Conservation (phyloP, 2,888 invertebrate species). For the Disparrhopalites patrizii region DNA sequence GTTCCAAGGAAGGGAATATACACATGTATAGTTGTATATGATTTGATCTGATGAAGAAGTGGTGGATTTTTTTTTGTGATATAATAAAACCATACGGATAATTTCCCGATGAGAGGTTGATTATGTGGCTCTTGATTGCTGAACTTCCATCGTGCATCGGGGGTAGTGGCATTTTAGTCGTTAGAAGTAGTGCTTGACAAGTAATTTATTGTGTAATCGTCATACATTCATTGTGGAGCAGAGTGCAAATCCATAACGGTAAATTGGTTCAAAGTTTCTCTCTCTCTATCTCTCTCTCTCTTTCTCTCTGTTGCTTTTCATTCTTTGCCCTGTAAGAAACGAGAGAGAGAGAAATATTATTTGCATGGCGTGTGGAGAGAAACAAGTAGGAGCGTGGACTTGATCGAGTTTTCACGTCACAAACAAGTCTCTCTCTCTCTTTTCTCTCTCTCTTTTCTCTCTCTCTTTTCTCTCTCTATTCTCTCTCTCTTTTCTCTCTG, state of each 20-base stretch:
- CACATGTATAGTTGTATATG: background rate
- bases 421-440: background rate
- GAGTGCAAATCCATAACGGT: conserved; percentile 23
- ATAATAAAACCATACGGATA: conserved; percentile 9
- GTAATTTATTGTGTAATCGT: conserved; percentile 9
- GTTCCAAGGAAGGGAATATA: too few species aligned
- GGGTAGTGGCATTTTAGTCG: too few species aligned
- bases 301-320: too few species aligned
- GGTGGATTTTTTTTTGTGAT: too few species aligned
- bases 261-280: background rate
- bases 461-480: too few species aligned
- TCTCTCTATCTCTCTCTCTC: background rate
- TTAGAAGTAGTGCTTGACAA: background rate
- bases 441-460: too few species aligned
- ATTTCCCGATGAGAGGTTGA: conserved; percentile 8
- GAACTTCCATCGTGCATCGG: too few species aligned
- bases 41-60: background rate
- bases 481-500: too few species aligned
- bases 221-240: conserved; percentile 9
- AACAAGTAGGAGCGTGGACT: too few species aligned
- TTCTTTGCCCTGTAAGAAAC: too few species aligned
- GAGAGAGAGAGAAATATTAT: too few species aligned
- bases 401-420: background rate
- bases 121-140: conserved; percentile 1
- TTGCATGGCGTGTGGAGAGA: too few species aligned